phyloP scores from a whole-genome alignment of 2,888 invertebrate species.

The Onchidella celtica region DNA sequence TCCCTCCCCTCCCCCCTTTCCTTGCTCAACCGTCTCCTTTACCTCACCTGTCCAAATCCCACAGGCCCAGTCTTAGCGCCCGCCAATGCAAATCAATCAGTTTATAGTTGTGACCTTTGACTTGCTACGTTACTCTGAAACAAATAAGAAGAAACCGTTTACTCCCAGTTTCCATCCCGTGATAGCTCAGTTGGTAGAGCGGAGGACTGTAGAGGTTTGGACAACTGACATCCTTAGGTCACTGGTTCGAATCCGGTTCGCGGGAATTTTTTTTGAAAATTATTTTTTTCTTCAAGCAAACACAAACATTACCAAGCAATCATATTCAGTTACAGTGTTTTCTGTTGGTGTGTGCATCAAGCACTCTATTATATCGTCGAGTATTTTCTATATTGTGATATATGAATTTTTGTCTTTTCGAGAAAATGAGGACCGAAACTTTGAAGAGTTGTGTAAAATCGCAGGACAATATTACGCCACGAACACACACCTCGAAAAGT shows the following conservation, averaged over 20 bases:
- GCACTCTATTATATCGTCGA: too few relatives aligned
- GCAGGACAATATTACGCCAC: too few relatives aligned
- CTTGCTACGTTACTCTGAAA: not conserved
- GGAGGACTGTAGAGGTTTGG: not conserved
- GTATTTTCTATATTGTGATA: too few relatives aligned
- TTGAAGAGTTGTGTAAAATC: too few relatives aligned
- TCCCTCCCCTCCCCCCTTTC: not conserved
- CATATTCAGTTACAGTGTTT: too few relatives aligned
- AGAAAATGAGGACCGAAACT: too few relatives aligned
- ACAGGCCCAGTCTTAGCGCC: too few relatives aligned
- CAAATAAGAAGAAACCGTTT: not conserved
- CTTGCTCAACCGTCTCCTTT: not conserved
- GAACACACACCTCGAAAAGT: too few relatives aligned
- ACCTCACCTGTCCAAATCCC: not conserved
- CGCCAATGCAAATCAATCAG: not conserved
- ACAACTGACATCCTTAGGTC: constrained; percentile 6
- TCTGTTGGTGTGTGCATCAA: too few relatives aligned
- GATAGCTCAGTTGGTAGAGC: constrained; percentile 13
- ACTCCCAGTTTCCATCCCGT: not conserved
- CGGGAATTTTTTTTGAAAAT: constrained; percentile 13
- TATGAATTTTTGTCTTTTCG: too few relatives aligned
- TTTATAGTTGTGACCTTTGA: not conserved
- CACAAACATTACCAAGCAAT: too few relatives aligned
- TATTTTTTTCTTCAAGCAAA: too few relatives aligned
- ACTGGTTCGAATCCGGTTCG: constrained; percentile 23